A percentile compares a stretch with the other conserved stretches of the same genome.
phyloP scores from a whole-genome alignment of 2,888 invertebrate genomes.

The Amiota communis region DNA sequence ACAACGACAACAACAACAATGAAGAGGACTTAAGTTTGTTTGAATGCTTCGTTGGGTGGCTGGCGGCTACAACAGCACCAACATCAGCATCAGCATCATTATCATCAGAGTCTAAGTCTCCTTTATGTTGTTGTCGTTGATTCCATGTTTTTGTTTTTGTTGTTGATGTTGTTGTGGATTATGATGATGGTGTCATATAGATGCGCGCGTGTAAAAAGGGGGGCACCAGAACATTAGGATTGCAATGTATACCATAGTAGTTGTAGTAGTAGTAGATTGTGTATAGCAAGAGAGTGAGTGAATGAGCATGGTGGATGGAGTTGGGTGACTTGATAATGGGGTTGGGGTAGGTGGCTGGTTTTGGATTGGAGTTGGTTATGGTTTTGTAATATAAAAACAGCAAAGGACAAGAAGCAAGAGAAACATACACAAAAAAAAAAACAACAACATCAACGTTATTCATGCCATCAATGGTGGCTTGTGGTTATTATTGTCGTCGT shows the following conservation, averaged over 20 bases:
- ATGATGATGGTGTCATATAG: neutral
- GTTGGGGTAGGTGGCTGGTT: neutral
- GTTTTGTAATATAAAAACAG: slow-evolving; percentile 41
- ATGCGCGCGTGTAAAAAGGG: neutral
- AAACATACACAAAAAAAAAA: too few species aligned
- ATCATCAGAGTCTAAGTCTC: neutral
- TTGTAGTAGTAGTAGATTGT: too few species aligned
- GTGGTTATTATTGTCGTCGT: neutral
- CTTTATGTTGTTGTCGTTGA: slow-evolving; percentile 1
- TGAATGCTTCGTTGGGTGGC: neutral
- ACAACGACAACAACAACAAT: neutral
- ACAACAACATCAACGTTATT: slow-evolving; percentile 47
- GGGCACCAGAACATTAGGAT: too few species aligned
- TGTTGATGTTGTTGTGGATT: neutral
- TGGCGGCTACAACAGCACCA: neutral
- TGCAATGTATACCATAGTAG: too few species aligned
- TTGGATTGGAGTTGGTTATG: neutral
- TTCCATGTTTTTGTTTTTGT: neutral
- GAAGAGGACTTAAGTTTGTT: slow-evolving; percentile 6
- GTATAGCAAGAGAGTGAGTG: too few species aligned
- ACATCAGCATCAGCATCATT: neutral
- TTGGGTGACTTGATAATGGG: neutral
- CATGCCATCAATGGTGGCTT: slow-evolving; percentile 41
- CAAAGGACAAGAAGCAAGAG: slow-evolving; percentile 58
- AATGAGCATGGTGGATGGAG: too few species aligned